Conservation (phyloP, 1,140 invertebrate genomes). For the Lepidurus couesii region DNA sequence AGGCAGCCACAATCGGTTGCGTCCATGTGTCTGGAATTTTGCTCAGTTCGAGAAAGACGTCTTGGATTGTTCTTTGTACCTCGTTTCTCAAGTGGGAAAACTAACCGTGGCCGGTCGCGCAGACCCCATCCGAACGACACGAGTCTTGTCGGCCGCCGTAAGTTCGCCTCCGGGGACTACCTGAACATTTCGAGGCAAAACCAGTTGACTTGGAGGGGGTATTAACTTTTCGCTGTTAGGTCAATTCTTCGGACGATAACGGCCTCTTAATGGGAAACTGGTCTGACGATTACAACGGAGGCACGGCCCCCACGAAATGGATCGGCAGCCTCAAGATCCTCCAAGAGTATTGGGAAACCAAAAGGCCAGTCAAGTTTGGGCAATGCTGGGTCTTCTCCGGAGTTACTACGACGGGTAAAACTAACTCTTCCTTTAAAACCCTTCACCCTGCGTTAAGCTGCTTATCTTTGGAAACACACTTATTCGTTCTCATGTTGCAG, state of each 20-base stretch:
- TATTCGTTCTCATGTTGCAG: constrained; percentile 43
- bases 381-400: constrained; percentile 95
- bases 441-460: background rate
- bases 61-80: constrained; percentile 73
- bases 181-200: background rate
- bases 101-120: constrained; percentile 54
- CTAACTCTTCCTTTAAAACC: constrained; percentile 20
- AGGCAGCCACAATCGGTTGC: constrained; percentile 72
- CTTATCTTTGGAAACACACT: background rate
- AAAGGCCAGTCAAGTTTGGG: constrained; percentile 82
- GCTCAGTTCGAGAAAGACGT: constrained; percentile 81
- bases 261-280: constrained; percentile 83
- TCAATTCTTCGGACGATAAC: constrained; percentile 79
- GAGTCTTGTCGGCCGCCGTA: constrained; percentile 73
- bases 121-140: constrained; percentile 68
- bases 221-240: constrained; percentile 42
- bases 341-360: constrained; percentile 75
- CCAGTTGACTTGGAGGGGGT: background rate
- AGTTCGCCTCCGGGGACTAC: constrained; percentile 38
- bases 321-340: constrained; percentile 77
- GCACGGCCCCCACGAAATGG: constrained; percentile 78
- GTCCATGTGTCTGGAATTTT: constrained; percentile 83
- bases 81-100: constrained; percentile 68
- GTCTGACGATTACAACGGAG: constrained; percentile 74
- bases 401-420: constrained; percentile 69